These are phyloP conservation scores for Rallus limicola DNA, from an alignment of 2,113 vertebrate species.

Conservation along the genomic window DNA sequence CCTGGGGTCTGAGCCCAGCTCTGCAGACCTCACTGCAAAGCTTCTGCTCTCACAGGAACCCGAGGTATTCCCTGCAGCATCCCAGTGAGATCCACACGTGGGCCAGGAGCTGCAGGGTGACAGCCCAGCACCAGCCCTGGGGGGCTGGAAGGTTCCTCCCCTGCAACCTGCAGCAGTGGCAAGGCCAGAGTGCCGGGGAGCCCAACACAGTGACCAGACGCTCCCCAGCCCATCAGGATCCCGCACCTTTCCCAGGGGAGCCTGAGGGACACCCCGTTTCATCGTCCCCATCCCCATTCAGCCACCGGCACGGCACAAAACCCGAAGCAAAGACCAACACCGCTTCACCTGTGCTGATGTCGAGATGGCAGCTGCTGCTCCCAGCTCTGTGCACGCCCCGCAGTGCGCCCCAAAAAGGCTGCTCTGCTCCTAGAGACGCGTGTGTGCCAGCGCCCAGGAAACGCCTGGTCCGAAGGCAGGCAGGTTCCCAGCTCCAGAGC, in stretches of 20 bases:
- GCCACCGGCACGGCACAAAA: accelerated
- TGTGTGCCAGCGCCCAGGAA: accelerated
- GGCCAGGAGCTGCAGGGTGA: background rate
- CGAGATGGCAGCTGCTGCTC: accelerated
- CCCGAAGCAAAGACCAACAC: background rate
- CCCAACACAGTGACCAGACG: accelerated
- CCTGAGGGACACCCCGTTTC: background rate
- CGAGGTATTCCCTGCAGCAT: background rate
- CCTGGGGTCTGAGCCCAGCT: background rate
- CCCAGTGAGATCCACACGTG: accelerated
- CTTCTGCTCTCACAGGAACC: background rate
- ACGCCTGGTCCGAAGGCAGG: background rate
- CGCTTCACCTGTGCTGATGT: accelerated
- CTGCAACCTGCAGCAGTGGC: accelerated
- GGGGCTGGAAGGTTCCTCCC: accelerated
- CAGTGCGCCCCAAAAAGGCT: background rate
- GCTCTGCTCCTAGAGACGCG: accelerated
- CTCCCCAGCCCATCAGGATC: background rate
- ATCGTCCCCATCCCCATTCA: accelerated
- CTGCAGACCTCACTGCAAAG: accelerated
- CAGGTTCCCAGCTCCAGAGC: accelerated
- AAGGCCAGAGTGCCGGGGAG: background rate
- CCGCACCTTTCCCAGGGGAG: background rate
- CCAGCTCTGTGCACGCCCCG: background rate
- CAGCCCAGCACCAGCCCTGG: background rate